These are phyloP conservation scores for Lycodopsis pacificus DNA, from an alignment of 2,797 vertebrate species.

Conservation along the genomic window DNA sequence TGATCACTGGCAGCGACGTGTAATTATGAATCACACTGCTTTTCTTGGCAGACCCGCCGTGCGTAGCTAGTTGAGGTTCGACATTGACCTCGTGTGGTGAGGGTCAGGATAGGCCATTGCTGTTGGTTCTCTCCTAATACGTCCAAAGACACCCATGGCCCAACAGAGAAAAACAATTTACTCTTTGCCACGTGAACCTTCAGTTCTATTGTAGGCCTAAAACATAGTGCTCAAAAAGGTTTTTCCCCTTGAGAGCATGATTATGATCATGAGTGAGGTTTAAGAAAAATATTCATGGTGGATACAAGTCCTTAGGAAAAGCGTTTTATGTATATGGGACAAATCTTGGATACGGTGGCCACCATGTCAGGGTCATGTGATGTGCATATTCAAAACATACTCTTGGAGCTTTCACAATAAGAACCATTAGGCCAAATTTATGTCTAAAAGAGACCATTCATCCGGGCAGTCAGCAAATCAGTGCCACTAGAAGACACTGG, in stretches of 20 bases:
- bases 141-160: neutral
- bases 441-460: conserved; percentile 33
- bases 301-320: neutral
- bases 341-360: neutral
- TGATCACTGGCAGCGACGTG: neutral
- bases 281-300: neutral
- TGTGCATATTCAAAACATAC: neutral
- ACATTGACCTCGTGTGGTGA: neutral
- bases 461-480: conserved; percentile 39
- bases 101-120: neutral
- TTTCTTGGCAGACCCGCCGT: neutral
- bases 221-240: neutral
- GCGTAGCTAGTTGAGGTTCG: neutral
- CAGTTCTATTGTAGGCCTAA: neutral
- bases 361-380: conserved; percentile 3
- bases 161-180: neutral
- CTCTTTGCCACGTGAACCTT: neutral
- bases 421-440: conserved; percentile 4
- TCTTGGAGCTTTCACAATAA: conserved; percentile 13
- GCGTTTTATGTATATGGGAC: neutral
- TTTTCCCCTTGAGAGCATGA: too few species aligned
- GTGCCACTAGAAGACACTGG: conserved; percentile 39
- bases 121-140: neutral
- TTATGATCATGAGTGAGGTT: too few species aligned
- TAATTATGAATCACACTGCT: neutral